Evolutionary conservation across 2,888 invertebrate species (phyloP).

Genomic region (Amblyteles armatorius): DNA sequence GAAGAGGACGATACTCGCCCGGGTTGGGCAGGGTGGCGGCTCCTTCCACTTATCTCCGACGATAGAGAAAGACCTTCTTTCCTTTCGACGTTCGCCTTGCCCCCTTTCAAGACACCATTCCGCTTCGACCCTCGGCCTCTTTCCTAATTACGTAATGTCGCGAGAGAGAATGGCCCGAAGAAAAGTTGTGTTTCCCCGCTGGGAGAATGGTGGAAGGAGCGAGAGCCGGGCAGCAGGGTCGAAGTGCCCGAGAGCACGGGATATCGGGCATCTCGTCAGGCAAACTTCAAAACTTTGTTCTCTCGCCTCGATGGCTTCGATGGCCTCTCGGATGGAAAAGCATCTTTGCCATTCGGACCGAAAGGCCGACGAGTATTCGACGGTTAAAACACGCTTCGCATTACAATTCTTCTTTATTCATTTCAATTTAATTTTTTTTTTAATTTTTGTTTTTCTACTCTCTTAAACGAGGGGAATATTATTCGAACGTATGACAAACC

Average conservation of each 20-base stretch:
- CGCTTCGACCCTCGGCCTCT: slow-evolving; percentile 9
- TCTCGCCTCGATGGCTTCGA: slow-evolving; percentile 67
- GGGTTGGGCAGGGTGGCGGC: neutral
- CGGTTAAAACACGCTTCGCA: slow-evolving; percentile 25
- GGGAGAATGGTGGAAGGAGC: slow-evolving; percentile 9
- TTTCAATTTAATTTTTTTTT: neutral
- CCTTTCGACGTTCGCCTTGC: slow-evolving; percentile 3
- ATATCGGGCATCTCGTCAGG: slow-evolving; percentile 61
- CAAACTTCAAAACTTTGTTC: slow-evolving; percentile 59
- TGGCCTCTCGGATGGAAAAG: slow-evolving; percentile 69
- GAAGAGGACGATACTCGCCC: slow-evolving; percentile 34
- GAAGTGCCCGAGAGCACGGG: slow-evolving; percentile 30
- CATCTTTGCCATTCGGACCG: slow-evolving; percentile 61
- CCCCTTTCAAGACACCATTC: slow-evolving; percentile 24
- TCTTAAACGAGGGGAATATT: neutral
- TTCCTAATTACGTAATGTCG: slow-evolving; percentile 64
- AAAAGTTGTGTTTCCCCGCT: slow-evolving; percentile 44
- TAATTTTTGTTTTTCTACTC: neutral
- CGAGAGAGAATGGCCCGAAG: slow-evolving; percentile 40
- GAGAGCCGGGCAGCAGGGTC: slow-evolving; percentile 8
- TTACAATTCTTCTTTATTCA: neutral
- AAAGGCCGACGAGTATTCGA: slow-evolving; percentile 37
- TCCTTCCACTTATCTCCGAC: slow-evolving; percentile 37
- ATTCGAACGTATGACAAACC: slow-evolving; percentile 1
- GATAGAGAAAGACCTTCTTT: slow-evolving; percentile 32